Base-by-base conservation (phyloP, 30 jellyfish, hydroid and myxozoan genomes). In the Sanderia malayensis region DNA sequence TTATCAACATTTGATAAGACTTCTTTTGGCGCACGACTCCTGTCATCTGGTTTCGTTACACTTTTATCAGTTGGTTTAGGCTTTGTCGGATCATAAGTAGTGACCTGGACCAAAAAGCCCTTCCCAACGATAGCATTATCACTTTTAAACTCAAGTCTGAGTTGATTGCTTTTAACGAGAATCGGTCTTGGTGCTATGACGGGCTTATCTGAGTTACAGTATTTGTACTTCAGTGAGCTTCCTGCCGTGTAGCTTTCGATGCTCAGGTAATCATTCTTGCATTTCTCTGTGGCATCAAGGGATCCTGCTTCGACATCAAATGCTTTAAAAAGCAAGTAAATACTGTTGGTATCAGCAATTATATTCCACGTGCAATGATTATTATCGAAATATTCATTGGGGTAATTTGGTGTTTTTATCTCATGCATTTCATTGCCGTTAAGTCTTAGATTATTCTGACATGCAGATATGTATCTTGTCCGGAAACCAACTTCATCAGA, bases 401-500 rank as follows among this genome's bases (percentile, higher is more conserved):
- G 95, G 67, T 44, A 83, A 44, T 72, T 66, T 61, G 95, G 95
- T 17, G 88, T 45, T 9, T 31, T 44, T 17, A 83, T 66, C 21
- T n/a, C 15, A 15, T 47, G 1, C 15, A 25, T 47, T 46, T 83
- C 72, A 18, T 21, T 46, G 15, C 47, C 73, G 10, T 44, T 19
- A 2, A 83, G 28, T 13, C 31, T 22, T 1, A 83, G 34, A 18
- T 13, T 55, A 31, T 72, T 57, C 44, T 20, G 4, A 55, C 95
- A 83, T 26, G 59, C 81, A 2, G 95, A 67, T n/a, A n/a, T 49
- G 52, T 83, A 83, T 23, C 83, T 55, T 60, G 76, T 30, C 29
- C 79, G 61, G 37, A 83, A 83, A 33, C 95, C 95, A 53, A 83
- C 46, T 65, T 83, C 95, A 29, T 71, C 83, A 13, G 87, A 49